Evolutionary conservation across 2,113 vertebrate species (phyloP).

Genomic region (Phasianus colchicus): DNA sequence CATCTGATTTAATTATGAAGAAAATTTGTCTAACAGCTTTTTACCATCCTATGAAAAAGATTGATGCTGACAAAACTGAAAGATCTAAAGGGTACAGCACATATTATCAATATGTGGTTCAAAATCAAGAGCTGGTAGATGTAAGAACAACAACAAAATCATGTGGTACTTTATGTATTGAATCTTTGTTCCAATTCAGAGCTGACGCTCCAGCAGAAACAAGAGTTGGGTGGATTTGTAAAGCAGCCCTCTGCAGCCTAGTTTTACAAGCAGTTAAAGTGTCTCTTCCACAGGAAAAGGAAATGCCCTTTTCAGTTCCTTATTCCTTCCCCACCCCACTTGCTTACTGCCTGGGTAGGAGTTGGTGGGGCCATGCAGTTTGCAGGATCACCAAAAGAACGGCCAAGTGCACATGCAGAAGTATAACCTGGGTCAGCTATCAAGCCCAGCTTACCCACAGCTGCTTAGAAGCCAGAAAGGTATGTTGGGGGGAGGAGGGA

Average conservation of each 20-base stretch:
- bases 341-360: background rate
- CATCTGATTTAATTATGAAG: background rate
- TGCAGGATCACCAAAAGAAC: background rate
- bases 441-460: background rate
- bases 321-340: background rate
- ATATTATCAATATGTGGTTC: background rate
- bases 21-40: background rate
- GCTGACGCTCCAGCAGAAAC: background rate
- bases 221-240: background rate
- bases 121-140: background rate
- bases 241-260: background rate
- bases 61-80: background rate
- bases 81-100: background rate
- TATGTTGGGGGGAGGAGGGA: background rate
- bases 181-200: background rate
- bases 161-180: background rate
- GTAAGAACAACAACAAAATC: background rate
- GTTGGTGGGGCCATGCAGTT: background rate
- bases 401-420: background rate
- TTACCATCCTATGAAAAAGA: background rate
- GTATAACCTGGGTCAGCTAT: background rate
- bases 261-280: background rate
- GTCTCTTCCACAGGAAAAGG: background rate
- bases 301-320: background rate
- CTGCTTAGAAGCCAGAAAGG: background rate